Evolutionary conservation across 2,888 invertebrate genomes (phyloP).

Genomic region (Lepidocyrtoides sp.): DNA sequence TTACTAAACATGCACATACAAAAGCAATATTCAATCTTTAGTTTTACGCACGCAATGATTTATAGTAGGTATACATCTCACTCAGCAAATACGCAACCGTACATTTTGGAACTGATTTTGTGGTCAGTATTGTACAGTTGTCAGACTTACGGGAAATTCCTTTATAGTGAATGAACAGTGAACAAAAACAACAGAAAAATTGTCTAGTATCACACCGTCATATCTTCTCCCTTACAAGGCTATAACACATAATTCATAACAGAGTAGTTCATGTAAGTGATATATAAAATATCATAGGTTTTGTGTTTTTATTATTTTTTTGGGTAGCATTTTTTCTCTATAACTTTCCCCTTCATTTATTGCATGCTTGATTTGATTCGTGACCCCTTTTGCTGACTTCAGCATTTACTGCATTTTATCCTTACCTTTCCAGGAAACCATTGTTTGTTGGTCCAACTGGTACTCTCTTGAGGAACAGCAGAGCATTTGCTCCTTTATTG

Average conservation of each 20-base stretch:
- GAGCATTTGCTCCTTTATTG: background rate
- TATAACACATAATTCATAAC: background rate
- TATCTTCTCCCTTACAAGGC: background rate
- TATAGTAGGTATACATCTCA: constrained; percentile 2
- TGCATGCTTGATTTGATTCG: constrained; percentile 69
- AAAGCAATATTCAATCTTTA: no score
- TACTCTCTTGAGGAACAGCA: no score
- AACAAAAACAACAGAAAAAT: background rate
- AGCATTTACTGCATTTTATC: constrained; percentile 52
- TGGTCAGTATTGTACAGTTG: constrained; percentile 19
- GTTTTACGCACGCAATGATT: constrained; percentile 17
- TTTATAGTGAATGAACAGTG: background rate
- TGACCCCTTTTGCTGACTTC: constrained; percentile 70
- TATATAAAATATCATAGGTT: background rate
- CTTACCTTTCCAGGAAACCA: background rate
- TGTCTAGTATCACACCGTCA: background rate
- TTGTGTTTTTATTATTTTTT: no score
- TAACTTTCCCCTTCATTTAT: constrained; percentile 45
- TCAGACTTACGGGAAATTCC: background rate
- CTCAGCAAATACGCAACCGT: background rate
- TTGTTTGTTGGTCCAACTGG: no score
- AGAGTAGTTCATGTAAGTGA: background rate
- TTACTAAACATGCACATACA: no score
- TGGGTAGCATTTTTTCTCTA: background rate
- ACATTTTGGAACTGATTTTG: background rate